A percentile compares a stretch with the other conserved stretches of the same genome.
Evolutionary conservation across 2,888 invertebrate genomes (phyloP).

Genomic region (Lasioglossum figueresi): DNA sequence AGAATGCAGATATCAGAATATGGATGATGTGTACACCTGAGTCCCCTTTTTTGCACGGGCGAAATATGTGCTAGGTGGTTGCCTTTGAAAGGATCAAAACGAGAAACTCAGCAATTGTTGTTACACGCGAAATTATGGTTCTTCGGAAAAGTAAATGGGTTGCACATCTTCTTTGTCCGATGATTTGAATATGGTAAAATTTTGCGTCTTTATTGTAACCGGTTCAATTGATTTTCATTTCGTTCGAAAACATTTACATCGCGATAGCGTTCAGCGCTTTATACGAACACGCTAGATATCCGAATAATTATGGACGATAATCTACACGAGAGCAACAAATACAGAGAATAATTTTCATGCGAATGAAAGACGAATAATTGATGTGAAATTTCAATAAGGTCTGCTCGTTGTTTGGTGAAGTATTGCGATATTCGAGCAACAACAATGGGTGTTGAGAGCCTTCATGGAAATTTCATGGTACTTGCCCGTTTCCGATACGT

Average conservation of each 20-base stretch:
- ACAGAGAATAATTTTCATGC: not conserved
- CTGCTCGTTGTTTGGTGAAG: not conserved
- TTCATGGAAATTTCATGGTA: not conserved
- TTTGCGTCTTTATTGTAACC: not conserved
- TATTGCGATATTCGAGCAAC: not conserved
- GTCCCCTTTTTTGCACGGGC: not conserved
- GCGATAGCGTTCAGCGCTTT: not conserved
- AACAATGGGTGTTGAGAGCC: not conserved
- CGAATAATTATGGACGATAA: not conserved
- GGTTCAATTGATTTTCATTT: not conserved
- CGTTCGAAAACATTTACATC: not conserved
- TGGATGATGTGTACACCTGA: not conserved
- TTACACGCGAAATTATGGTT: not conserved
- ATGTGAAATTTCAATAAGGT: not conserved
- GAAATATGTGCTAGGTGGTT: not conserved
- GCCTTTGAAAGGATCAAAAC: not conserved
- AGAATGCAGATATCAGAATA: not conserved
- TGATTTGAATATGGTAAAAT: too few species aligned
- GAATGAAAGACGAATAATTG: not conserved
- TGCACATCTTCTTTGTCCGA: fast-evolving
- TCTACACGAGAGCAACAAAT: not conserved
- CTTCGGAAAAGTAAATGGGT: not conserved
- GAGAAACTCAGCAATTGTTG: not conserved
- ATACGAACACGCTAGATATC: not conserved
- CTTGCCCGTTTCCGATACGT: not conserved